A percentile compares a stretch with the other conserved stretches of the same genome.
Conservation (phyloP, 2,113 vertebrate genomes). For the Galbula dea region DNA sequence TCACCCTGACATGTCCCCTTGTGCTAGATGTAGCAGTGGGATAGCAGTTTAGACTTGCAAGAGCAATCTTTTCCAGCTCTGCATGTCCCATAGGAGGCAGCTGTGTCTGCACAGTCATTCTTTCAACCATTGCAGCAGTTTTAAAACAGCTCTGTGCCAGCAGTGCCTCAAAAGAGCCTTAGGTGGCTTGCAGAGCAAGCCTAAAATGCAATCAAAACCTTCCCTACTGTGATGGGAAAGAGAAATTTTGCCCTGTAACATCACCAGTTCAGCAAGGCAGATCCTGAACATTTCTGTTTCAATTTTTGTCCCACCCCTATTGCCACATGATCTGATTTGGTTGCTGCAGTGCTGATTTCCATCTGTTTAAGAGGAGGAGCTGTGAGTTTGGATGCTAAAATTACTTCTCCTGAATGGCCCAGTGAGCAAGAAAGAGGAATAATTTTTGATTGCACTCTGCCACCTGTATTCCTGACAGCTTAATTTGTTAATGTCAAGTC, state of each 20-base stretch:
- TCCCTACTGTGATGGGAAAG: not conserved
- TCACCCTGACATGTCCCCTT: not conserved
- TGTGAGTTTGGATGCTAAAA: not conserved
- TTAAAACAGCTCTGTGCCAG: not conserved
- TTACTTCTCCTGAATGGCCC: not conserved
- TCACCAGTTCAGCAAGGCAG: not conserved
- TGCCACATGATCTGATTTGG: not conserved
- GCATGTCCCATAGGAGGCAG: not conserved
- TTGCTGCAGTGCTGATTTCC: not conserved
- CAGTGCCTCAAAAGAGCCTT: not conserved
- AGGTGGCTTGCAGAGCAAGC: not conserved
- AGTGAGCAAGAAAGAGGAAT: conserved; percentile 11
- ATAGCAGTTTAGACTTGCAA: not conserved
- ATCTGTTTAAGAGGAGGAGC: not conserved
- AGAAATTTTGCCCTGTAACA: not conserved
- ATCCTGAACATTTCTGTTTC: not conserved
- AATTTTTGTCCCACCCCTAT: not conserved
- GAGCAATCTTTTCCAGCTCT: not conserved
- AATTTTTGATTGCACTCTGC: not conserved
- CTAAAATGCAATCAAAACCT: not conserved
- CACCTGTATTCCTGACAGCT: conserved; percentile 40
- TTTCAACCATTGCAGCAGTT: conserved; percentile 6
- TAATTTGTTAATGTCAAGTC: conserved; percentile 17
- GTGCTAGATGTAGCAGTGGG: not conserved
- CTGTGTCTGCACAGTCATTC: not conserved